These are phyloP conservation scores for Tachysurus vachellii DNA, from an alignment of 2,113 vertebrate species.

Conservation along the genomic window DNA sequence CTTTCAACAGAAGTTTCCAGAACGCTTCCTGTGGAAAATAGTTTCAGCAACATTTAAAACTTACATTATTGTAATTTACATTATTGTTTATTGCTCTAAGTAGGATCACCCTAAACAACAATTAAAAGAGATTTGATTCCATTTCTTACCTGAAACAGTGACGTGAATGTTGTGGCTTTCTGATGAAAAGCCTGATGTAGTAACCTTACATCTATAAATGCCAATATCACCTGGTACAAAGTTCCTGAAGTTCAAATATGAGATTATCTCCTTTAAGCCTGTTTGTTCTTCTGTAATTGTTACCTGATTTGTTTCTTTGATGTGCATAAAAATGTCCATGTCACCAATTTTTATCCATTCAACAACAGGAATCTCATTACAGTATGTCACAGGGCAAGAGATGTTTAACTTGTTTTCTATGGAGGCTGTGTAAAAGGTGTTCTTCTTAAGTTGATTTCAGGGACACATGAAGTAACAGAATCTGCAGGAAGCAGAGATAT, in stretches of 20 bases:
- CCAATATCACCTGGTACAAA: not conserved
- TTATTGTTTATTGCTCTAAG: too few relatives aligned
- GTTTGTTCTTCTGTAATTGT: not conserved
- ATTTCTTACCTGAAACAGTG: slow-evolving; percentile 22
- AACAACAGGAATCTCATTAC: slow-evolving; percentile 4
- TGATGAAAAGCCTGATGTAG: not conserved
- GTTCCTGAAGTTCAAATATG: slow-evolving; percentile 8
- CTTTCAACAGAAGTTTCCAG: too few relatives aligned
- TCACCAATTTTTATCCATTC: slow-evolving; percentile 18
- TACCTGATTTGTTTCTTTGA: not conserved
- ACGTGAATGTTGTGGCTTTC: slow-evolving; percentile 31
- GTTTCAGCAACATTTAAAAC: too few relatives aligned
- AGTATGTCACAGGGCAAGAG: slow-evolving; percentile 23
- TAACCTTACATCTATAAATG: not conserved
- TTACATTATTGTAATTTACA: too few relatives aligned
- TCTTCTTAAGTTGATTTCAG: slow-evolving; percentile 20
- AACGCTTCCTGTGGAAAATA: too few relatives aligned
- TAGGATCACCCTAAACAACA: not conserved
- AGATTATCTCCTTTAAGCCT: not conserved
- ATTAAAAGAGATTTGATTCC: not conserved
- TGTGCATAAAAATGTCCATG: not conserved
- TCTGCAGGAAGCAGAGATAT: not conserved
- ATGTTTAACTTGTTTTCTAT: not conserved
- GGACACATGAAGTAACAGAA: not conserved
- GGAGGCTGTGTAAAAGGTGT: not conserved